Evolutionary conservation across 2,113 vertebrate genomes (phyloP).

Genomic region (Rhizomys pruinosus): DNA sequence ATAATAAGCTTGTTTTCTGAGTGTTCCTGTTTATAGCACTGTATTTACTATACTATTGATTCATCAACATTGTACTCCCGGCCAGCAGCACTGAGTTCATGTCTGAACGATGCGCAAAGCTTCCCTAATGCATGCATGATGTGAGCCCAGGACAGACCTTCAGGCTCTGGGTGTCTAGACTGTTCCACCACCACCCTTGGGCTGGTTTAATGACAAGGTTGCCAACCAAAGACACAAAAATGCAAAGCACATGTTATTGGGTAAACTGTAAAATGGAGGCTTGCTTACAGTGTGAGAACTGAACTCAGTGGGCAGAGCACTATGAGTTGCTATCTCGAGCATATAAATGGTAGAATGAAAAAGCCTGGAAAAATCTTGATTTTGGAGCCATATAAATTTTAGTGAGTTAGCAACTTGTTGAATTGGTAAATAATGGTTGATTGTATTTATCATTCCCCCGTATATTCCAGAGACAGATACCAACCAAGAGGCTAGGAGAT

Average conservation of each 20-base stretch:
- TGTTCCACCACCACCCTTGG: neutral
- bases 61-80: neutral
- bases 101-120: neutral
- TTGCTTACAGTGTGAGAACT: neutral
- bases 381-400: neutral
- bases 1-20: neutral
- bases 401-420: neutral
- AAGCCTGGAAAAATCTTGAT: fast-evolving
- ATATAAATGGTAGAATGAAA: neutral
- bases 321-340: neutral
- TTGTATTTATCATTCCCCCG: neutral
- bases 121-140: fast-evolving
- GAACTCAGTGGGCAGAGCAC: neutral
- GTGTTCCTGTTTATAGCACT: neutral
- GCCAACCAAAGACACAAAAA: neutral
- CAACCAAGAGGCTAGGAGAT: neutral
- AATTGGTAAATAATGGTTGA: neutral
- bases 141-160: neutral
- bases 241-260: neutral
- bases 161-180: neutral
- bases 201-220: neutral
- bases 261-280: neutral
- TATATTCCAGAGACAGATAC: neutral
- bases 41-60: neutral
- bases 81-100: neutral